Evolutionary conservation across 1,140 invertebrate species (phyloP).

Genomic region (Halyomorpha halys): DNA sequence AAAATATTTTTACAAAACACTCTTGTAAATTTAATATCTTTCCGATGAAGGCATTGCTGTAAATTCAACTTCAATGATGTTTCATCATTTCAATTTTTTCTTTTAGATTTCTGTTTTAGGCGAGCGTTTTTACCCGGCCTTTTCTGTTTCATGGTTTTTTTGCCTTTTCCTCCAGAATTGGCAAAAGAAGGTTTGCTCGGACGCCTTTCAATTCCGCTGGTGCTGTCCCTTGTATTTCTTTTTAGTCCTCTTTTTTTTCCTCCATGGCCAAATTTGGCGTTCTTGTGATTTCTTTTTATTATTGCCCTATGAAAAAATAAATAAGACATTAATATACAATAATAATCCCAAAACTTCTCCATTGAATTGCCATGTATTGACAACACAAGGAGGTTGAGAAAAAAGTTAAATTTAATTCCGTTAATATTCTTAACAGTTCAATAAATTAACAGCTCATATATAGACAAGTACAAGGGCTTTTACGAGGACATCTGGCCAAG

Average conservation of each 20-base stretch:
- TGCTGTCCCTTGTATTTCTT: constrained; percentile 73
- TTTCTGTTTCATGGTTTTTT: neutral
- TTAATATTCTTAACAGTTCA: no score
- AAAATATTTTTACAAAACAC: no score
- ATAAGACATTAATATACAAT: neutral
- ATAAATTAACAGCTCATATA: no score
- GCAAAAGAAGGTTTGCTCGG: neutral
- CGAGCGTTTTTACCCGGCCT: constrained; percentile 17
- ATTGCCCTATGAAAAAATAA: constrained; percentile 26
- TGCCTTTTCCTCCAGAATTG: neutral
- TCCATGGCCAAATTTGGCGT: constrained; percentile 88
- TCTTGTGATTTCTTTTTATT: constrained; percentile 59
- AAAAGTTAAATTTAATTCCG: no score
- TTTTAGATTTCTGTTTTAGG: constrained; percentile 15
- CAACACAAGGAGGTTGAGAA: no score
- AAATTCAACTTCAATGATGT: no score
- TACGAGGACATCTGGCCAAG: no score
- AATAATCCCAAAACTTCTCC: neutral
- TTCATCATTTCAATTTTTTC: no score
- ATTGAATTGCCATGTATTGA: no score
- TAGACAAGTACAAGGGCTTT: no score
- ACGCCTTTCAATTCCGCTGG: constrained; percentile 38
- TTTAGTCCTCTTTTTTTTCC: constrained; percentile 89
- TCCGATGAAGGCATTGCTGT: no score
- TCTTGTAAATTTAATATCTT: no score